A percentile compares a stretch with the other conserved stretches of the same genome.
These are phyloP conservation scores for Cosmia pyralina DNA, from an alignment of 2,888 invertebrate species.

Conservation along the genomic window DNA sequence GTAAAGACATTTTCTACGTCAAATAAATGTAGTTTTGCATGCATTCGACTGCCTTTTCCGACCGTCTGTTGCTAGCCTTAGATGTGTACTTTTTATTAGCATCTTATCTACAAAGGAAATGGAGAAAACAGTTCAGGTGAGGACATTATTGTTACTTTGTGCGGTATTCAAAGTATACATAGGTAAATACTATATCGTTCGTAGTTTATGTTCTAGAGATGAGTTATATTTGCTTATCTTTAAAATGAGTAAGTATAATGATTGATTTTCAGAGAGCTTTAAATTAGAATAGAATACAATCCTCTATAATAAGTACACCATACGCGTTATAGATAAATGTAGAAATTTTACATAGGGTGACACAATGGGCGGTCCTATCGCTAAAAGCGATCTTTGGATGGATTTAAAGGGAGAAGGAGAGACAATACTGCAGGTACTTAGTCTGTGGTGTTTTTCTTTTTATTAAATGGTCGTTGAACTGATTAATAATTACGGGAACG, in stretches of 20 bases:
- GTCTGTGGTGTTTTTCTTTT: neutral
- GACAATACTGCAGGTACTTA: neutral
- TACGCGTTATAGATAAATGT: neutral
- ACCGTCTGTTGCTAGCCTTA: conserved; percentile 15
- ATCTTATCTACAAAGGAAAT: conserved; percentile 58
- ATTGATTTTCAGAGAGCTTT: neutral
- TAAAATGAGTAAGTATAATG: neutral
- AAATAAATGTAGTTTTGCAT: neutral
- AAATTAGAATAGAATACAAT: neutral
- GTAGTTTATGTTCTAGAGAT: neutral
- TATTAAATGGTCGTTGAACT: neutral
- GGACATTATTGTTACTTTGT: conserved; percentile 39
- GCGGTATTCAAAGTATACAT: neutral
- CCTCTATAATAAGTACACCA: neutral
- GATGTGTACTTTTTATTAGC: conserved; percentile 41
- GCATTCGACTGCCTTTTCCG: neutral
- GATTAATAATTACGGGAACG: neutral
- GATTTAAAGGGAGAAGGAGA: neutral
- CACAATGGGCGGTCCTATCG: neutral
- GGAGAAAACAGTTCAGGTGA: conserved; percentile 39
- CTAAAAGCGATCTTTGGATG: neutral
- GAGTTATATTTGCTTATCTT: conserved; percentile 16
- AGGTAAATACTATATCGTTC: neutral
- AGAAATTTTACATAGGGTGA: neutral
- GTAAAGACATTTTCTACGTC: neutral